phyloP scores from a whole-genome alignment of 2,888 invertebrate species.

The Siphlonurus alternatus region DNA sequence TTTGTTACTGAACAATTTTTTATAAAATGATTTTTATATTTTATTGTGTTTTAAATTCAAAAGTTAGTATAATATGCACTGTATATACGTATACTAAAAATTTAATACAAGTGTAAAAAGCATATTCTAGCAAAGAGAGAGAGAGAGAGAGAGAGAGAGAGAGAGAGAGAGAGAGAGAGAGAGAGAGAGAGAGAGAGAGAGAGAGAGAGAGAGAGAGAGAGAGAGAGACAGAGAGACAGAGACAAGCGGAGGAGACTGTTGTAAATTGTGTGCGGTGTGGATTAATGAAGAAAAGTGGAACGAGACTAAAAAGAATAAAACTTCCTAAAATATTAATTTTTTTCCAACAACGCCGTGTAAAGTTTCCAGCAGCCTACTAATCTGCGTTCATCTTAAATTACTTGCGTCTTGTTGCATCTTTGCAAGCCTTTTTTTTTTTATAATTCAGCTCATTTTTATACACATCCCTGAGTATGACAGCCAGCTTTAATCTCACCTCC shows the following conservation, averaged over 20 bases:
- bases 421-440: too few relatives aligned
- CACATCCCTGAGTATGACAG: too few relatives aligned
- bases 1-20: too few relatives aligned
- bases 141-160: slow-evolving; percentile 6
- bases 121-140: slow-evolving; percentile 12
- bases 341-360: background rate
- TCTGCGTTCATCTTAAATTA: background rate
- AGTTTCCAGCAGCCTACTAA: background rate
- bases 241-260: background rate
- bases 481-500: slow-evolving; percentile 10
- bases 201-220: slow-evolving; percentile 10
- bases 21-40: too few relatives aligned
- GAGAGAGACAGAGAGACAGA: slow-evolving; percentile 8
- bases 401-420: background rate
- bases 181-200: background rate
- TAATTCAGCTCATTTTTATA: too few relatives aligned
- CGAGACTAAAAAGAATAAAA: background rate
- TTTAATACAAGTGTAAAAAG: too few relatives aligned
- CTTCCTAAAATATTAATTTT: background rate
- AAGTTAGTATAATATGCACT: too few relatives aligned
- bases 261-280: background rate
- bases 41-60: too few relatives aligned
- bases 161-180: slow-evolving; percentile 10
- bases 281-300: background rate
- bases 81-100: too few relatives aligned